Evolutionary conservation across 1,140 invertebrate species (phyloP).

Genomic region (Mya arenaria): DNA sequence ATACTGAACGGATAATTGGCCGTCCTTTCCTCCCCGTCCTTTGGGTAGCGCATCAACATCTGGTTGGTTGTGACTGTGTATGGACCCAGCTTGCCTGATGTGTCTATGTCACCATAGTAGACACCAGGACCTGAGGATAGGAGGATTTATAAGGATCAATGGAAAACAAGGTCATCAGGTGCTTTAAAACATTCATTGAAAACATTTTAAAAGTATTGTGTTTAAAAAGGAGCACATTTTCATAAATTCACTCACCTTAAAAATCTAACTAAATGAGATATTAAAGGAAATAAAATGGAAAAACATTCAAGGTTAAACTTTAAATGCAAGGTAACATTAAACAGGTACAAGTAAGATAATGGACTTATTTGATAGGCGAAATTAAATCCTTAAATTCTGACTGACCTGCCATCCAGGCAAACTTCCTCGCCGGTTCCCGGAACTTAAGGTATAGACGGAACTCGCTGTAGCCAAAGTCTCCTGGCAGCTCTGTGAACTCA

Average conservation of each 20-base stretch:
- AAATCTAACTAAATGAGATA: too few relatives aligned
- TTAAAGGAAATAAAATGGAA: too few relatives aligned
- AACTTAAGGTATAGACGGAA: slow-evolving; percentile 89
- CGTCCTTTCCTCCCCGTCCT: slow-evolving; percentile 67
- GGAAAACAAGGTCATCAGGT: too few relatives aligned
- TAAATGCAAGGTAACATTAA: too few relatives aligned
- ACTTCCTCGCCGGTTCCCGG: slow-evolving; percentile 87
- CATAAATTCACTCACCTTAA: too few relatives aligned
- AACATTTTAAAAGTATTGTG: too few relatives aligned
- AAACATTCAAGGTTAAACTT: too few relatives aligned
- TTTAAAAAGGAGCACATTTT: too few relatives aligned
- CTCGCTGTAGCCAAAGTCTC: slow-evolving; percentile 89
- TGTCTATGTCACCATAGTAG: slow-evolving; percentile 79
- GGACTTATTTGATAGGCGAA: too few relatives aligned
- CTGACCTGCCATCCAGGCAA: slow-evolving; percentile 91
- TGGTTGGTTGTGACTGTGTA: slow-evolving; percentile 85
- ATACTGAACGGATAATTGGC: slow-evolving; percentile 86
- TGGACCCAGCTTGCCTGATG: slow-evolving; percentile 70
- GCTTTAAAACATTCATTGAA: too few relatives aligned
- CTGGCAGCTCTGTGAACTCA: slow-evolving; percentile 88
- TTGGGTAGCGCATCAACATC: slow-evolving; percentile 83
- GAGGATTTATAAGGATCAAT: too few relatives aligned
- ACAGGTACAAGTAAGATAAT: too few relatives aligned
- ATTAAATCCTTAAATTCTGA: background rate
- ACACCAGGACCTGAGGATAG: slow-evolving; percentile 82